phyloP scores from a whole-genome alignment of 2,797 vertebrate species.

The Dicrostonyx torquatus region DNA sequence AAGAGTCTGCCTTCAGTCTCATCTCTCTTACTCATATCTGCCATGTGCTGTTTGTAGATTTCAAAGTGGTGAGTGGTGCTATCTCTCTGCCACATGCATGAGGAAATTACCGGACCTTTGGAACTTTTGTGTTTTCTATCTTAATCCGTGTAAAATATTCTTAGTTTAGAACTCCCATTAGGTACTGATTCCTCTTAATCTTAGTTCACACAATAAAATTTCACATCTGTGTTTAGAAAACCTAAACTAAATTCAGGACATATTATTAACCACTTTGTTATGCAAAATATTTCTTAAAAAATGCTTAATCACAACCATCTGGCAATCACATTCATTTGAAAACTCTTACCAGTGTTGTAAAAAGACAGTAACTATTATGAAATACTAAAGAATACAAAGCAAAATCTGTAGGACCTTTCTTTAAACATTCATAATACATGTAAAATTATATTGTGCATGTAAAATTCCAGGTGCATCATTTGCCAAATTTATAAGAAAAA shows the following conservation, averaged over 20 bases:
- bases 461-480: conserved; percentile 37
- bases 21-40: not conserved
- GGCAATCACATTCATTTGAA: conserved; percentile 34
- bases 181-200: not conserved
- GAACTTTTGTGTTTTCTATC: not conserved
- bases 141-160: not conserved
- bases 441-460: conserved; percentile 31
- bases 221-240: conserved; percentile 43
- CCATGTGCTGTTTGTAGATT: not conserved
- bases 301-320: conserved; percentile 39
- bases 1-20: not conserved
- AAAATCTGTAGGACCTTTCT: conserved; percentile 21
- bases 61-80: not conserved
- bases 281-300: not conserved
- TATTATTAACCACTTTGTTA: conserved; percentile 34
- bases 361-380: not conserved
- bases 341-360: not conserved
- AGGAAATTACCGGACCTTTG: not conserved
- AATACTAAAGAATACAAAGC: conserved; percentile 48
- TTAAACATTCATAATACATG: conserved; percentile 18
- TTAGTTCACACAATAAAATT: conserved; percentile 28
- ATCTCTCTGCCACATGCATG: not conserved
- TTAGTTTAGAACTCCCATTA: conserved; percentile 6
- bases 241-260: not conserved
- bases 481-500: conserved; percentile 35